Percentiles rank a stretch among this genome's conserved stretches.
phyloP scores from a whole-genome alignment of 2,797 vertebrate genomes.

The Gymnoscopelus braueri region DNA sequence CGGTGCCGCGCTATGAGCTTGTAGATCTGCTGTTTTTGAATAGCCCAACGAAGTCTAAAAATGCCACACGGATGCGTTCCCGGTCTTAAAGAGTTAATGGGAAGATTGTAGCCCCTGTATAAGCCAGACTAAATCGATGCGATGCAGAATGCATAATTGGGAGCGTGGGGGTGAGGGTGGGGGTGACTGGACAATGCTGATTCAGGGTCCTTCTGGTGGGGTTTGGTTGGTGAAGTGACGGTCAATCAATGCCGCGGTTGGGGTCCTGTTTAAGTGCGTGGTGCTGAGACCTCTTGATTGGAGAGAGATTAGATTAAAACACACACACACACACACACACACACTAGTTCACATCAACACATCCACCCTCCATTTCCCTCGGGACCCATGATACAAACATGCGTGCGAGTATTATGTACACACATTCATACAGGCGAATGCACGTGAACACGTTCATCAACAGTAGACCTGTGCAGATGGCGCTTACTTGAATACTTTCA shows the following conservation, averaged over 20 bases:
- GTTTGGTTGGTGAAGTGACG: constrained; percentile 2
- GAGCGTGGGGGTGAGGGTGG: not conserved
- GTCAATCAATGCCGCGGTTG: constrained; percentile 1
- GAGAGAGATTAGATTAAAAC: not conserved
- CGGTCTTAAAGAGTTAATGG: too few relatives aligned
- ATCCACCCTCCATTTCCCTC: too few relatives aligned
- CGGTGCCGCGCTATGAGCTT: too few relatives aligned
- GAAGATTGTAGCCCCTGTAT: not conserved
- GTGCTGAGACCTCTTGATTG: constrained; percentile 4
- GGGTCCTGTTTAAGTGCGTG: not conserved
- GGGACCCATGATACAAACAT: not conserved
- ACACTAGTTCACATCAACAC: not conserved
- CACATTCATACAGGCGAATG: constrained; percentile 18
- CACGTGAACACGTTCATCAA: not conserved
- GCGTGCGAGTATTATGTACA: not conserved
- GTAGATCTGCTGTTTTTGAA: too few relatives aligned
- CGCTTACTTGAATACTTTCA: not conserved
- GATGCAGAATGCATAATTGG: not conserved
- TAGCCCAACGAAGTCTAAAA: too few relatives aligned
- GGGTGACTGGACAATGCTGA: not conserved
- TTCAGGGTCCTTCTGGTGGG: not conserved
- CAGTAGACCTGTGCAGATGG: not conserved
- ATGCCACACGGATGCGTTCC: too few relatives aligned
- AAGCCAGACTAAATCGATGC: not conserved
- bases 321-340: too few relatives aligned